Conservation (phyloP, 2,888 invertebrate genomes). For the Agonopterix heracliana region DNA sequence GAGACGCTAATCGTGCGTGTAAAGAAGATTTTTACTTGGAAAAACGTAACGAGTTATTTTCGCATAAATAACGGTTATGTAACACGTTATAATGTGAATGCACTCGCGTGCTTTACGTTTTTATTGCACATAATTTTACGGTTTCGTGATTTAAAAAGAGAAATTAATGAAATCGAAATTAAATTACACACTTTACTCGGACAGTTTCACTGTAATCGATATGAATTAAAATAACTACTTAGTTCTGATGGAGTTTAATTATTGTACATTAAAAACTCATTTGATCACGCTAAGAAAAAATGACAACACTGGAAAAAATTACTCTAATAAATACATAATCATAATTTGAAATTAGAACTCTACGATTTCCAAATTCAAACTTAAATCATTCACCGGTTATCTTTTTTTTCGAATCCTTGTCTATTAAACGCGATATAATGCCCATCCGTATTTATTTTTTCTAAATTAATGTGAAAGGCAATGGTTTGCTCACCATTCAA, state of each 20-base stretch:
- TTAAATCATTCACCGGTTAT: too few species aligned
- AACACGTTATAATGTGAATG: constrained; percentile 19
- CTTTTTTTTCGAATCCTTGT: constrained; percentile 1
- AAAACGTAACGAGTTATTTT: constrained; percentile 2
- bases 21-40: constrained; percentile 3
- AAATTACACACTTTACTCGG: neutral
- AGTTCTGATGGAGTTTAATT: neutral
- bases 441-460: constrained; percentile 12
- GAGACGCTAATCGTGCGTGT: constrained; percentile 6
- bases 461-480: constrained; percentile 17
- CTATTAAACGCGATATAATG: neutral
- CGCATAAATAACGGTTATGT: constrained; percentile 4
- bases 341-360: too few species aligned
- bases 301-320: too few species aligned
- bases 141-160: constrained; percentile 43
- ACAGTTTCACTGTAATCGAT: neutral
- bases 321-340: too few species aligned
- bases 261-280: too few species aligned
- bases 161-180: constrained; percentile 32
- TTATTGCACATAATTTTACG: constrained; percentile 25
- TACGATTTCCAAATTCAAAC: too few species aligned
- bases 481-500: constrained; percentile 14
- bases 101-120: constrained; percentile 35
- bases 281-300: too few species aligned
- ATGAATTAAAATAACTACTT: neutral